These are phyloP conservation scores for Cheilosia vulpina DNA, from an alignment of 2,888 invertebrate species.

Conservation along the genomic window DNA sequence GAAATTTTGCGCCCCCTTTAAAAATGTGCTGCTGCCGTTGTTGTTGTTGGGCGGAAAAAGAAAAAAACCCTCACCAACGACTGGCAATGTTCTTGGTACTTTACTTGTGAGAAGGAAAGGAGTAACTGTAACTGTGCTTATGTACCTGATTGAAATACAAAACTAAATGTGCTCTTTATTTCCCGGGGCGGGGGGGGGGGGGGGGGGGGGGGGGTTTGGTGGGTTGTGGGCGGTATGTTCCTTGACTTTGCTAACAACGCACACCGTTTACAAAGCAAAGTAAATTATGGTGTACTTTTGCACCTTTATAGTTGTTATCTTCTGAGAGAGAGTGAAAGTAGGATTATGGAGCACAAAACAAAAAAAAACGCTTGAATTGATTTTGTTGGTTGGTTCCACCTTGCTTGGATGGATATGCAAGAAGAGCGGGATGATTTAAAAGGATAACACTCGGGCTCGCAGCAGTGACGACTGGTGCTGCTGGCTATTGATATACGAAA, in stretches of 20 bases:
- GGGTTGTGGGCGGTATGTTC: background rate
- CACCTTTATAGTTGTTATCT: background rate
- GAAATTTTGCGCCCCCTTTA: background rate
- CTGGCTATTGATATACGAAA: too few species aligned
- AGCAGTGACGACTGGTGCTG: too few species aligned
- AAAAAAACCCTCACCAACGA: background rate
- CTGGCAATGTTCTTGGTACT: too few species aligned
- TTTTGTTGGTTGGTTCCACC: background rate
- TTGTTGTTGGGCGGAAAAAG: background rate
- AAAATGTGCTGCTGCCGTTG: background rate
- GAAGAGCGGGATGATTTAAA: background rate
- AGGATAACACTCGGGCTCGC: too few species aligned
- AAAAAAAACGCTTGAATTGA: background rate
- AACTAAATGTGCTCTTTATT: conserved; percentile 6
- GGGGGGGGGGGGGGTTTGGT: background rate
- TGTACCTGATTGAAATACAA: conserved; percentile 25
- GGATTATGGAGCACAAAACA: background rate
- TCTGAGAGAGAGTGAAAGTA: background rate
- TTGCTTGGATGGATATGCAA: background rate
- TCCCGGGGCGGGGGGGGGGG: background rate
- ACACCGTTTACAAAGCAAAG: background rate
- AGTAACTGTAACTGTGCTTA: background rate
- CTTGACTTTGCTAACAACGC: background rate
- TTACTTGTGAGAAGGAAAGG: background rate
- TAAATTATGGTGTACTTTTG: background rate